Evolutionary conservation across 2,797 vertebrate species (phyloP).

Genomic region (Rhodeus uyekii): DNA sequence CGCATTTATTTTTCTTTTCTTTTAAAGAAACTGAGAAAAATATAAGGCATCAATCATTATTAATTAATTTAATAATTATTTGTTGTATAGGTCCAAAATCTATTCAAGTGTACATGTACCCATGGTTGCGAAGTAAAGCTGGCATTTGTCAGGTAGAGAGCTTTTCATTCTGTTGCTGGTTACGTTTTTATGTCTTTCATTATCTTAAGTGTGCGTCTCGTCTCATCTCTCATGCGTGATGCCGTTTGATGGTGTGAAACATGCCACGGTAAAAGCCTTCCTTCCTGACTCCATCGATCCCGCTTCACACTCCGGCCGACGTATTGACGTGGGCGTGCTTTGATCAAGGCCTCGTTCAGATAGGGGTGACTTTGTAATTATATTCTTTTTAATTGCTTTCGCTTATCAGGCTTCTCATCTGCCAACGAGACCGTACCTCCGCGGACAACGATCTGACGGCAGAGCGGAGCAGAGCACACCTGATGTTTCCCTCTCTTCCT

Average conservation of each 20-base stretch:
- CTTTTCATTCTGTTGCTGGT: background rate
- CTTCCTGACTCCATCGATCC: constrained; percentile 55
- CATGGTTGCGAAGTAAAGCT: background rate
- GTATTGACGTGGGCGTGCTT: constrained; percentile 74
- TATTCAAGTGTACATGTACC: background rate
- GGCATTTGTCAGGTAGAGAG: background rate
- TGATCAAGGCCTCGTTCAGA: constrained; percentile 72
- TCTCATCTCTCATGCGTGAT: constrained; percentile 42
- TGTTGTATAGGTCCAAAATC: background rate
- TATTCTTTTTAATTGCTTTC: constrained; percentile 86
- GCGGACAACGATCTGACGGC: constrained; percentile 72
- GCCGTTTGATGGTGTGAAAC: constrained; percentile 39
- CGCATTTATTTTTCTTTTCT: background rate
- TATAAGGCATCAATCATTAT: background rate
- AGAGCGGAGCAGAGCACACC: constrained; percentile 34
- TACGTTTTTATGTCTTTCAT: constrained; percentile 27
- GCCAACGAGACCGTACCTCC: constrained; percentile 67
- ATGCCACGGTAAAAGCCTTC: background rate
- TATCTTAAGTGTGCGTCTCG: constrained; percentile 26
- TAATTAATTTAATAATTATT: background rate
- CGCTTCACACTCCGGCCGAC: constrained; percentile 47
- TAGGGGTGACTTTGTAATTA: constrained; percentile 85
- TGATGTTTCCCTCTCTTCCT: constrained; percentile 64
- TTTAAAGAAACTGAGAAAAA: background rate
- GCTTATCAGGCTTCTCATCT: constrained; percentile 80